Conservation (phyloP, 2,113 vertebrate genomes). For the Seriola aureovittata region DNA sequence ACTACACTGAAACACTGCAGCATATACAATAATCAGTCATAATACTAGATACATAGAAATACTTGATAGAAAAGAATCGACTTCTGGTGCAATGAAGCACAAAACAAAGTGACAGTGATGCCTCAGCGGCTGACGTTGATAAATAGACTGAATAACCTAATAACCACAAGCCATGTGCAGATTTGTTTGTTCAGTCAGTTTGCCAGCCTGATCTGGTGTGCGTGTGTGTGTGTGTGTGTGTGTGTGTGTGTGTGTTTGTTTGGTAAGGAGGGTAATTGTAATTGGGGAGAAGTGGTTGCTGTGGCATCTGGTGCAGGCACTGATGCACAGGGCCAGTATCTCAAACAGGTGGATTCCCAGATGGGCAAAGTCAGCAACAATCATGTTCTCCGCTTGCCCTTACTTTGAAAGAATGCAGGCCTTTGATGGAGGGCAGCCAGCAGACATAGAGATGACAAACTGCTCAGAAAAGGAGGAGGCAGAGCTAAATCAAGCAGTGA, state of each 20-base stretch:
- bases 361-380: conserved; percentile 51
- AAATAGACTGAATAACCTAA: conserved; percentile 30
- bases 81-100: not conserved
- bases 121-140: conserved; percentile 17
- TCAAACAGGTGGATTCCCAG: conserved; percentile 59
- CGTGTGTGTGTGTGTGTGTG: conserved; percentile 7
- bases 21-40: not conserved
- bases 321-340: conserved; percentile 11
- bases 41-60: not conserved
- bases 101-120: conserved; percentile 7
- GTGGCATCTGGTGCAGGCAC: conserved; percentile 19
- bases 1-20: not conserved
- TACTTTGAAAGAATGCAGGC: conserved; percentile 24
- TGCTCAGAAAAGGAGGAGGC: not conserved
- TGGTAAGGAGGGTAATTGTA: conserved; percentile 20
- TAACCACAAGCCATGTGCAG: conserved; percentile 12
- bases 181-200: conserved; percentile 25
- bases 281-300: conserved; percentile 20
- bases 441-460: conserved; percentile 8
- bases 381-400: conserved; percentile 31
- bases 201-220: not conserved
- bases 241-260: conserved; percentile 9
- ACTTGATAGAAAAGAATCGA: not conserved
- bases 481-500: not conserved
- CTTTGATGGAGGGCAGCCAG: conserved; percentile 36